Percentiles rank a stretch among this genome's conserved stretches.
Evolutionary conservation across 2,888 invertebrate species (phyloP).

Genomic region (Cheilosia pagana): DNA sequence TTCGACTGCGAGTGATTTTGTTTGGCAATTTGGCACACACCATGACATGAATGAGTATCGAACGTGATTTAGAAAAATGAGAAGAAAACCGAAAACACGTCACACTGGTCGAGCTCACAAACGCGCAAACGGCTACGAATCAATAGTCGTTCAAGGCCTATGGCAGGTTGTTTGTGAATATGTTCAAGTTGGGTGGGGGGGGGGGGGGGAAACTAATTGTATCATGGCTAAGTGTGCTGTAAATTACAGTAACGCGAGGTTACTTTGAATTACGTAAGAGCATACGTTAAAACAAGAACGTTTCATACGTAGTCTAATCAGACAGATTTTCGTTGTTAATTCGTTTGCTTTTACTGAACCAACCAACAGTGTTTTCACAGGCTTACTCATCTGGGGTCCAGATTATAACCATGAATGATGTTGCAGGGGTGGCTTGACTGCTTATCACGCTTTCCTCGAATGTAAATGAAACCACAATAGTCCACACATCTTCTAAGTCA

Average conservation of each 20-base stretch:
- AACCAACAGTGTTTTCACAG: too few species aligned
- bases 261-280: conserved; percentile 37
- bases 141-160: conserved; percentile 30
- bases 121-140: background rate
- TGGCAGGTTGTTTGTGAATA: conserved; percentile 2
- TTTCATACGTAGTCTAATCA: too few species aligned
- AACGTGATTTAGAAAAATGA: conserved; percentile 16
- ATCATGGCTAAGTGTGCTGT: conserved; percentile 22
- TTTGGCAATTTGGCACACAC: conserved; percentile 46
- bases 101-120: conserved; percentile 7
- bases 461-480: too few species aligned
- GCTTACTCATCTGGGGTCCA: too few species aligned
- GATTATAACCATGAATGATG: too few species aligned
- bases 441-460: too few species aligned
- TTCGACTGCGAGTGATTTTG: conserved; percentile 42
- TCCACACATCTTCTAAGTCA: too few species aligned
- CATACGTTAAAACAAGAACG: too few species aligned
- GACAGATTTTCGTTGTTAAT: too few species aligned
- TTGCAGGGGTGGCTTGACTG: too few species aligned
- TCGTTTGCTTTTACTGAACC: too few species aligned
- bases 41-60: conserved; percentile 13
- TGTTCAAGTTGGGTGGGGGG: conserved; percentile 1
- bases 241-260: conserved; percentile 41
- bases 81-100: conserved; percentile 20
- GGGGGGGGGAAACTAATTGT: conserved; percentile 7